Evolutionary conservation across 2,797 vertebrate genomes (phyloP).

Genomic region (Diglossa cyanea): DNA sequence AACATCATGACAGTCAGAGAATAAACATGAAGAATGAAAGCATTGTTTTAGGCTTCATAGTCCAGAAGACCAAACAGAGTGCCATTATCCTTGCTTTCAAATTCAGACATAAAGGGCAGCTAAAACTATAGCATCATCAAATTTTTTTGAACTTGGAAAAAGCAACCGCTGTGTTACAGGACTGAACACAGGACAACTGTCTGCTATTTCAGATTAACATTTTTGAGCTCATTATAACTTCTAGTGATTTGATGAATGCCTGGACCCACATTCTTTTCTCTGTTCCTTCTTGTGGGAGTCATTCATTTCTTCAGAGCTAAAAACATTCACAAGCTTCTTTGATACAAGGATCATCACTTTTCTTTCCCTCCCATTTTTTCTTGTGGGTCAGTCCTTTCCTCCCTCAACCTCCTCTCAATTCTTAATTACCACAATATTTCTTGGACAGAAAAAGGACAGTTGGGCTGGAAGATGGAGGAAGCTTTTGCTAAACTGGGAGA

Average conservation of each 20-base stretch:
- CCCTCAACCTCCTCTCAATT: neutral
- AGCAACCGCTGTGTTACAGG: neutral
- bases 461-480: neutral
- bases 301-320: neutral
- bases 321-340: neutral
- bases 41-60: neutral
- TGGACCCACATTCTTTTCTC: neutral
- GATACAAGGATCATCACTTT: neutral
- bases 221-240: neutral
- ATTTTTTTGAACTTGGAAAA: constrained; percentile 18
- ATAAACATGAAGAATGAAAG: neutral
- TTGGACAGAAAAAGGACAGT: neutral
- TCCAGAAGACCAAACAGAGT: neutral
- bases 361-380: neutral
- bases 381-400: neutral
- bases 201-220: neutral
- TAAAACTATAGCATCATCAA: neutral
- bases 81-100: neutral
- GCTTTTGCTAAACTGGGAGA: neutral
- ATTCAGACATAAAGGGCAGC: neutral
- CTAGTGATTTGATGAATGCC: neutral
- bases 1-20: neutral
- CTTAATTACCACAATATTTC: neutral
- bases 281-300: neutral
- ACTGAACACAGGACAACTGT: neutral